phyloP scores from a whole-genome alignment of 2,888 invertebrate species.

The Saturnia pavonia region DNA sequence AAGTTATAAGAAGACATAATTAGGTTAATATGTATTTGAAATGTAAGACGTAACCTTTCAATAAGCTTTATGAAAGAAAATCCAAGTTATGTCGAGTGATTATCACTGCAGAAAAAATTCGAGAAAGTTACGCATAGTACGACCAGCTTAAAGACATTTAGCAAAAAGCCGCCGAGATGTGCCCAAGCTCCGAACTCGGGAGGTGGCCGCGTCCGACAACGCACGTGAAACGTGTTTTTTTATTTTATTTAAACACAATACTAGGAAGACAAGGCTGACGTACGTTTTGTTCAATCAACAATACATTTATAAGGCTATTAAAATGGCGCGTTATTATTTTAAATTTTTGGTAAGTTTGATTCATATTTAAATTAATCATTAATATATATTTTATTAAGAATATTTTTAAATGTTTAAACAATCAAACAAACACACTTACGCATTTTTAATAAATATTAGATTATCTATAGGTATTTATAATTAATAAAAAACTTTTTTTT shows the following conservation, averaged over 20 bases:
- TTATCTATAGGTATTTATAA: too few species aligned
- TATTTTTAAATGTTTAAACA: too few species aligned
- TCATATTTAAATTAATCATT: not conserved
- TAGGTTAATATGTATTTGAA: not conserved
- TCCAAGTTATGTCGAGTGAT: constrained; percentile 38
- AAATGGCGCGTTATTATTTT: constrained; percentile 47
- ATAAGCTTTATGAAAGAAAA: not conserved
- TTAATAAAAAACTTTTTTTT: too few species aligned
- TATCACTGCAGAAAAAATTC: constrained; percentile 31
- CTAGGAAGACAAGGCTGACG: not conserved
- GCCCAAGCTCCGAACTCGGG: constrained; percentile 49
- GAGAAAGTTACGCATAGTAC: constrained; percentile 46
- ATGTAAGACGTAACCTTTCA: not conserved
- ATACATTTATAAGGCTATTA: constrained; percentile 26
- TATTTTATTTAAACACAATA: not conserved
- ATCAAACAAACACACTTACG: too few species aligned
- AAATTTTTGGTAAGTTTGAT: constrained; percentile 55
- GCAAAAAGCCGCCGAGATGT: constrained; percentile 59
- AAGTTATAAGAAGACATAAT: not conserved
- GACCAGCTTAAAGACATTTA: constrained; percentile 43
- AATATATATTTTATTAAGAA: too few species aligned
- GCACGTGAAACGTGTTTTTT: constrained; percentile 39
- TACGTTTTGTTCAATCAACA: not conserved
- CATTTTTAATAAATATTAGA: too few species aligned
- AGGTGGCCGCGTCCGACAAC: constrained; percentile 42